Conservation (phyloP, 2,888 invertebrate species). For the Drosophila engyochracea region DNA sequence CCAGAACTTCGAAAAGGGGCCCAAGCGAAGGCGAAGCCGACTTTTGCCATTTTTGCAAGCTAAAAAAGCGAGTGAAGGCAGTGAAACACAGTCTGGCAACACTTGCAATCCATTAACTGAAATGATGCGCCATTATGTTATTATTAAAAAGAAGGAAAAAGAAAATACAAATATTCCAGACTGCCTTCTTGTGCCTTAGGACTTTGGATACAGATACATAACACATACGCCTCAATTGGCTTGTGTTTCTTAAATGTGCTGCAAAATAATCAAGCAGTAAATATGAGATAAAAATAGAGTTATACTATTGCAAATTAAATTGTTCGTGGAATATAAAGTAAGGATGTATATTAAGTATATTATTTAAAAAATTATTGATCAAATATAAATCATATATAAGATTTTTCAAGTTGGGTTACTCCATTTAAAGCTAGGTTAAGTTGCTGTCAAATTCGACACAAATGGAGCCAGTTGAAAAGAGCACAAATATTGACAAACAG, state of each 20-base stretch:
- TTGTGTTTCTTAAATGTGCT: conserved; percentile 4
- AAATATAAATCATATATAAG: neutral
- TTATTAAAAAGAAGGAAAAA: conserved; percentile 57
- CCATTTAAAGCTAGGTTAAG: neutral
- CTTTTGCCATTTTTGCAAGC: conserved; percentile 55
- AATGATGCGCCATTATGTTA: conserved; percentile 67
- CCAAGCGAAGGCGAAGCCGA: conserved; percentile 15
- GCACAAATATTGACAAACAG: conserved; percentile 29
- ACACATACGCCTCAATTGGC: conserved; percentile 18
- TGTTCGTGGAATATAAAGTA: neutral
- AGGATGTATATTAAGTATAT: neutral
- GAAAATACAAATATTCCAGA: conserved; percentile 23
- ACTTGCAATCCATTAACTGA: conserved; percentile 77
- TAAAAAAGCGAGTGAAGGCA: conserved; percentile 48
- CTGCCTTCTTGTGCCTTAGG: conserved; percentile 12
- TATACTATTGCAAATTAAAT: neutral
- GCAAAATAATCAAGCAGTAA: conserved; percentile 6
- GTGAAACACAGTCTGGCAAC: conserved; percentile 58
- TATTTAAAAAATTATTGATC: neutral
- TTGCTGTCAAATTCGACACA: neutral
- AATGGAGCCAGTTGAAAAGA: conserved; percentile 9
- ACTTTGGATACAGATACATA: conserved; percentile 19
- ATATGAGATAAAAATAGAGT: neutral
- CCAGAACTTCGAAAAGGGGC: conserved; percentile 1
- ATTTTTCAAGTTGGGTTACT: neutral